Evolutionary conservation across 2,888 invertebrate genomes (phyloP).

Genomic region (Anthrax anthrax): DNA sequence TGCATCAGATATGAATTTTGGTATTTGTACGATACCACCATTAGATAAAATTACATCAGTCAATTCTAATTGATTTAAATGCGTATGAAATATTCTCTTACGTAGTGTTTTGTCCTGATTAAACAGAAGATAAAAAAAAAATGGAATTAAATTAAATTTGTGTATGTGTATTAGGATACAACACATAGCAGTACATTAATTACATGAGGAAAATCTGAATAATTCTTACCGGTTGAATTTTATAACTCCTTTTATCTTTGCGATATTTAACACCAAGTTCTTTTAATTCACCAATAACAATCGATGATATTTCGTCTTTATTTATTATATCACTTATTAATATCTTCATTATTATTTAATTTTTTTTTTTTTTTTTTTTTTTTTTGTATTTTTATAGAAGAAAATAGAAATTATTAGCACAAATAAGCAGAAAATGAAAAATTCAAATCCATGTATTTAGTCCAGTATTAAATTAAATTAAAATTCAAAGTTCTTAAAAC

Average conservation of each 20-base stretch:
- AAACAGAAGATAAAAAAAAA: background rate
- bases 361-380: too few species aligned
- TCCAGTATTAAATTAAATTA: background rate
- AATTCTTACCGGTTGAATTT: conserved; percentile 37
- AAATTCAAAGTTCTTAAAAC: background rate
- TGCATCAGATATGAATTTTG: conserved; percentile 56
- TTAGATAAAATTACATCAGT: conserved; percentile 47
- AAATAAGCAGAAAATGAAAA: background rate
- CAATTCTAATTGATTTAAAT: conserved; percentile 38
- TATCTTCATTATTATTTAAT: conserved; percentile 28
- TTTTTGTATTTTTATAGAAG: too few species aligned
- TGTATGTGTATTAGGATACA: background rate
- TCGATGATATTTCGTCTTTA: conserved; percentile 39
- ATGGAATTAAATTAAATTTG: background rate
- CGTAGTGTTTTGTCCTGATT: conserved; percentile 15
- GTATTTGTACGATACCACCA: conserved; percentile 55
- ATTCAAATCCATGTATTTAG: background rate
- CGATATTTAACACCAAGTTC: conserved; percentile 57
- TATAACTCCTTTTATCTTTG: conserved; percentile 49
- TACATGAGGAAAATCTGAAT: too few species aligned
- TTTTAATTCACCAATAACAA: conserved; percentile 51
- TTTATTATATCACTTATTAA: conserved; percentile 40
- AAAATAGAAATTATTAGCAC: too few species aligned
- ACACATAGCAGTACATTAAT: background rate
- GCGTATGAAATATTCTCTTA: conserved; percentile 39